Base-by-base conservation (phyloP, 37 sponge, comb jelly and placozoan species). In the Beroe forskalii region DNA sequence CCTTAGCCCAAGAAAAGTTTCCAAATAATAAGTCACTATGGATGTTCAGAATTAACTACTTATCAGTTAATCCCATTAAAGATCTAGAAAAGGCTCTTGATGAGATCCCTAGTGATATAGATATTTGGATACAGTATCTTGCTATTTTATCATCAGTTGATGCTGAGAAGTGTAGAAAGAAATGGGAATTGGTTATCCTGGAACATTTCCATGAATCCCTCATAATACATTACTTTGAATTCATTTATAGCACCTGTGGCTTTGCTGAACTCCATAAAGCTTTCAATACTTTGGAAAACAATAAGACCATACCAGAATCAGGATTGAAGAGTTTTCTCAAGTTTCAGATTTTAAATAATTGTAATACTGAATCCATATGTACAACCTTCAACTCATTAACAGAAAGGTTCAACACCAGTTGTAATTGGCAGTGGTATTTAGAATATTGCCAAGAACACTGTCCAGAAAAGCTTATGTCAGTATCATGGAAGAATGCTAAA, bases 1-100 rank as follows among this genome's bases (percentile, higher is more conserved):
- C 27, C 36, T 1, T 69, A 33, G 36, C 72, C 17, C 72, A 32
- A 31, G 32, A 35, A 33, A 69, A 33, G 38, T 69, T 14, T 33
- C 72, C 72, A 36, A 35, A 69, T 2, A 69, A 14, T 69, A 31
- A 69, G 32, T 20, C 19, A 2, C 32, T 69, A 17, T 69, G 72
- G 72, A 27, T 69, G 19, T 69, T 32, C 38, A 69, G 32, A 33
- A 35, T 69, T 69, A 17, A 35, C 38, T 32, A 69, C 17, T 33
- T 69, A 4, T 69, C 72, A 69, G 38, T 32, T 36, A 32, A 69
- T 36, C 72, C 72, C 36, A 36, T 28, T 33, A 36, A 69, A 36
- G 72, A 69, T 17, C 38, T 69, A 36, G 86, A 80, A 43, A n/a
- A 44, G 17, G 86, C 86, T 27, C 55, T 80, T 42, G 22, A 1